Percentiles rank a stretch among this genome's conserved stretches.
These are phyloP conservation scores for Proisotoma minuta DNA, from an alignment of 2,888 invertebrate genomes.

Conservation along the genomic window DNA sequence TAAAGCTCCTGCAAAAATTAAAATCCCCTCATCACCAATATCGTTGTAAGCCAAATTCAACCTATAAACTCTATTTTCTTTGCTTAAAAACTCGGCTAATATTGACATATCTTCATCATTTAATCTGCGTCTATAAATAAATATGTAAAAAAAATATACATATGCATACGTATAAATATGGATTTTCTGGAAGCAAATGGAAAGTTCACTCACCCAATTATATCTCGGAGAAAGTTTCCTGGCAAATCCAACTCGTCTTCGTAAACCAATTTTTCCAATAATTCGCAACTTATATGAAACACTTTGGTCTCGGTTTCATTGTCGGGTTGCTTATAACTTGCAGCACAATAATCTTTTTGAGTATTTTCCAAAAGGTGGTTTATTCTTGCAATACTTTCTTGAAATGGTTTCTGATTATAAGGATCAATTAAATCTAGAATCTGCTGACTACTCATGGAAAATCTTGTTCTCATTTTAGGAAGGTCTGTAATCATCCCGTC, in stretches of 20 bases:
- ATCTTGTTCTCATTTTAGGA: neutral
- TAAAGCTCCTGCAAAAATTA: constrained; percentile 27
- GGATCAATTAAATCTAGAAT: constrained; percentile 10
- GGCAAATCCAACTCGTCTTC: constrained; percentile 19
- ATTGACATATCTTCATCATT: constrained; percentile 33
- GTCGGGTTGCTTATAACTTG: neutral
- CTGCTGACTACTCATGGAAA: constrained; percentile 9
- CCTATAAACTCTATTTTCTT: constrained; percentile 25
- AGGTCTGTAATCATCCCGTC: neutral
- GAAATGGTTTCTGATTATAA: neutral
- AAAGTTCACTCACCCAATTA: constrained; percentile 23
- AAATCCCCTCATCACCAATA: constrained; percentile 37
- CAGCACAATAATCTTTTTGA: constrained; percentile 5
- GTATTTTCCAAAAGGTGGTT: constrained; percentile 3
- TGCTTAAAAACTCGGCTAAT: constrained; percentile 24
- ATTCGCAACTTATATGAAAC: neutral
- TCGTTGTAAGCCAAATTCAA: constrained; percentile 45
- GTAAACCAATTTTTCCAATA: constrained; percentile 15
- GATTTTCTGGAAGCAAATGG: neutral
- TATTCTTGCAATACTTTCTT: neutral
- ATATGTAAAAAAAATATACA: neutral
- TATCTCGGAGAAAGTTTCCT: constrained; percentile 29
- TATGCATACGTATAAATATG: neutral
- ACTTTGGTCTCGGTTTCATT: neutral
- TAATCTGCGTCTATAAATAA: constrained; percentile 29